Base-by-base conservation (phyloP, 2,888 invertebrate species). In the Cataglyphis cursor region DNA sequence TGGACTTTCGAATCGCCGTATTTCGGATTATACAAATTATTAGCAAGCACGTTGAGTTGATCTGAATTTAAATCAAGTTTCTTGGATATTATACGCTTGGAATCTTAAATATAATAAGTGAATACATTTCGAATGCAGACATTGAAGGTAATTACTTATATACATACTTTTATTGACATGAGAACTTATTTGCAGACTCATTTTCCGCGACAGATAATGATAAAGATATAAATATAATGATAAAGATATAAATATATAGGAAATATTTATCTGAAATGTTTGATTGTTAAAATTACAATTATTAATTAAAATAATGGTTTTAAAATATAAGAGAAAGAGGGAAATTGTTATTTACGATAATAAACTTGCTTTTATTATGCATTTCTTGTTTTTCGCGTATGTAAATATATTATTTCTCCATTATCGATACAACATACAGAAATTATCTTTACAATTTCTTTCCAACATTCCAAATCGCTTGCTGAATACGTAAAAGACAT, bases 401-500 rank as follows among this genome's bases (percentile, higher is more conserved):
- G 54, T 76, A 66, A 9, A 3, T 65, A 35, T 35, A 18, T 51
- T 24, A 8, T 15, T 51, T 1, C 6, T 1, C 6, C 48, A 15
- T 15, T 51, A 4, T 4, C 0, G 35, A 65, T 18, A 24, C 35
- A 9, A 41, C 41, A 68, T 51, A 12, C 24, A 18, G 24, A 54
- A 41, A 62, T 51, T 62, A 48, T 64, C 35, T 48, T 44, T 51
- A 18, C 35, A 35, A 61, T 35, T 74, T 51, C 70, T 44, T 82
- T 82, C 24, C 57, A 44, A 41, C 54, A 68, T 78, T 59, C 44
- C 44, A 70, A 80, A 59, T 70, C 44, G 70, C 35, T 61, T 9
- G 21, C 59, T 59, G 70, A 80, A 70, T 70, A 48, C 44, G 18
- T 59, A 70, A 51, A 78, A 35, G 68, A 70, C 68, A 31, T 54